These are phyloP conservation scores for Psilopogon haemacephalus DNA, from an alignment of 2,113 vertebrate genomes.

Conservation along the genomic window DNA sequence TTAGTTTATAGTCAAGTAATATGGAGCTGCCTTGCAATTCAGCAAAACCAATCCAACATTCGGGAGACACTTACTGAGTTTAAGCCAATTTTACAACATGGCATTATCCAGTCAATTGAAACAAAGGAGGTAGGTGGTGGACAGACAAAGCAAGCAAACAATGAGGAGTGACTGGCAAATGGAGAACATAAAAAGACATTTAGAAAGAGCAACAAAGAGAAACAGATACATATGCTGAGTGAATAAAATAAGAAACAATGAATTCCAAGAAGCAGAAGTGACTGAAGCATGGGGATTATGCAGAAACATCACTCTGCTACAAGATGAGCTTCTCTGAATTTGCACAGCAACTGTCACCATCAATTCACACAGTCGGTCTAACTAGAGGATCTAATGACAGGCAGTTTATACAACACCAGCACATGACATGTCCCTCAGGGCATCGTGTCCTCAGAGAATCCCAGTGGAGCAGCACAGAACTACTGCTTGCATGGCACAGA, in stretches of 20 bases:
- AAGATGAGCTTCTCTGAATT: neutral
- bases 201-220: neutral
- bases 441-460: neutral
- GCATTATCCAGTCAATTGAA: slow-evolving; percentile 39
- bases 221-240: neutral
- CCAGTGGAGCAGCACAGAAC: neutral
- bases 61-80: slow-evolving; percentile 10
- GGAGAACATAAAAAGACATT: neutral
- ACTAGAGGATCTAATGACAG: neutral
- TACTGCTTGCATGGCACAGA: neutral
- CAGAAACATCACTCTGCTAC: neutral
- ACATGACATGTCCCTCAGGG: neutral
- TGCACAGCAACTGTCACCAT: slow-evolving; percentile 4
- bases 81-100: slow-evolving; percentile 44
- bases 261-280: neutral
- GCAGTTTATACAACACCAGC: slow-evolving; percentile 3
- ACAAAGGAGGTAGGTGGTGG: slow-evolving; percentile 29
- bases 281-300: neutral
- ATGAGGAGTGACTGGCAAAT: neutral
- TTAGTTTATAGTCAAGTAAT: slow-evolving; percentile 6
- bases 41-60: slow-evolving; percentile 36
- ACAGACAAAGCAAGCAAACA: slow-evolving; percentile 26
- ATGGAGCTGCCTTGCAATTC: slow-evolving; percentile 35
- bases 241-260: neutral
- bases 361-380: neutral